Base-by-base conservation (phyloP, 2,113 vertebrate species). In the Leucosticte australis region DNA sequence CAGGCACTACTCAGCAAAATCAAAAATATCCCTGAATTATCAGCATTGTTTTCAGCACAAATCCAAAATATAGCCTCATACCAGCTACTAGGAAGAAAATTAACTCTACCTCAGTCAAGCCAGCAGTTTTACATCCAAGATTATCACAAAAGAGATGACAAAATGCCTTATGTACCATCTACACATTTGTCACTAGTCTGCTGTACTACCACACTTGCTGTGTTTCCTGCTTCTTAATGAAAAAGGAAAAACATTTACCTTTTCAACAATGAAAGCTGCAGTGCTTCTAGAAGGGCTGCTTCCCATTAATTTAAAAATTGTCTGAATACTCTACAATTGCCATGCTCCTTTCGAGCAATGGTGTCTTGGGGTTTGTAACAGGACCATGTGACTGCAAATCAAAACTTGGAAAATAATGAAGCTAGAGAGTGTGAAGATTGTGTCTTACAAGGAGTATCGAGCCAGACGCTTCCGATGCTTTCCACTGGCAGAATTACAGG, bases 131-230 rank as follows among this genome's bases (percentile, higher is more conserved):
- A 33, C 20, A 90, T 33, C 39, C 64, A 87, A 87, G 39, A 89
- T 59, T 50, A 83, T 46, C 23, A 78, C 46, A 46, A 79, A 67
- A 75, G 83, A 41, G 24, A 74, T 77, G 56, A 88, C 64, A 94
- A 90, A 94, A 81, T 42, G 59, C 42, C 79, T 88, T 86, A 77
- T 83, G 86, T 88, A 88, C 50, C 63, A 42, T 80, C 90, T 67
- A 83, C 83, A 90, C 42, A 41, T 84, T 71, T 71, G 46, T 60
- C 57, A 89, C 22, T 9, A 83, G 80, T 64, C 63, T 56, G n/a
- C 31, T 52, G 65, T 52, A 92, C 27, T 47, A 80, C 47, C 53
- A 49, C 62, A 62, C 27, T 46, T 24, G 74, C 33, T 74, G 59
- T 59, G 28, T 42, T 84, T 37, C 27, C 33, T 39, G 16, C 9